phyloP scores from a whole-genome alignment of 2,888 invertebrate genomes.

The Escarpia spicata region DNA sequence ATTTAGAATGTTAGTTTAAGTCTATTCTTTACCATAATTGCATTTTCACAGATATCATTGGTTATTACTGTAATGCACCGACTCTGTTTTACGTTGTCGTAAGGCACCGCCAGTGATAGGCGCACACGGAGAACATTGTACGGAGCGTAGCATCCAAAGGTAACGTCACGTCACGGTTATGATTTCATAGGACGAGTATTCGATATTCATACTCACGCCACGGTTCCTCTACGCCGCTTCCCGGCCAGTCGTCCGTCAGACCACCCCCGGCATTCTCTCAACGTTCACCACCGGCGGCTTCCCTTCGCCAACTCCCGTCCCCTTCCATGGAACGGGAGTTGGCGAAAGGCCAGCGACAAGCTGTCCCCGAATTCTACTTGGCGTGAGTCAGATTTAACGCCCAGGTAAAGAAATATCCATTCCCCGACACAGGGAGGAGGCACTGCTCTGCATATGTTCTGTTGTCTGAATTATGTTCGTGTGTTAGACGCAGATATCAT shows the following conservation, averaged over 20 bases:
- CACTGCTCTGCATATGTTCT: background rate
- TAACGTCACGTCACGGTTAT: background rate
- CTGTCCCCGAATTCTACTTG: background rate
- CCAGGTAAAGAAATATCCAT: background rate
- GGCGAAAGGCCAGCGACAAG: background rate
- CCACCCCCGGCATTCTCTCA: background rate
- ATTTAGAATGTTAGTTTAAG: too few species aligned
- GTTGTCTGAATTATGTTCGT: background rate
- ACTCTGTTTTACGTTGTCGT: background rate
- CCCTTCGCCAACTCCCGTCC: background rate
- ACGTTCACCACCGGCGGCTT: background rate
- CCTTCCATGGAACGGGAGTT: background rate
- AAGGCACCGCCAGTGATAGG: background rate
- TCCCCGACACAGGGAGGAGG: background rate
- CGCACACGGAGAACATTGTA: background rate
- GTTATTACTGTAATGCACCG: background rate
- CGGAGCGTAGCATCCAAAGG: background rate
- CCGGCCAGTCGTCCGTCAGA: background rate
- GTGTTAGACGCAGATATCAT: background rate
- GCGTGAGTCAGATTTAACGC: background rate
- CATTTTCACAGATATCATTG: background rate
- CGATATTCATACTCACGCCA: background rate
- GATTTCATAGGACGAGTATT: background rate
- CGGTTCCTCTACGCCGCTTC: background rate
- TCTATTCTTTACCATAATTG: background rate